Conservation (phyloP, 2,797 vertebrate species). For the Dermochelys coriacea region DNA sequence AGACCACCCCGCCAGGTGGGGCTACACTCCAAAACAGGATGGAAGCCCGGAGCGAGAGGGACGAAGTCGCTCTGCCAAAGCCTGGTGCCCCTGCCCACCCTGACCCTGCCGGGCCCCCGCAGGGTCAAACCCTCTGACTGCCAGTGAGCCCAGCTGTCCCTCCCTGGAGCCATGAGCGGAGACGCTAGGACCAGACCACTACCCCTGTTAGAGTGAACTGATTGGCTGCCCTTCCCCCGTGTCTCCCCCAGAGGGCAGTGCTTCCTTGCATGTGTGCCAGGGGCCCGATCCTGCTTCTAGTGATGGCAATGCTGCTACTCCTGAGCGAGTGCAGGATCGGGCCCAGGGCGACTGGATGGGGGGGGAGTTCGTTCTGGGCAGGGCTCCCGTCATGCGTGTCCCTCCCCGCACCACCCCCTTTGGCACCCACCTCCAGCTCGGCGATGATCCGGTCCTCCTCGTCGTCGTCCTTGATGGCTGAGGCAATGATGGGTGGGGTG, state of each 20-base stretch:
- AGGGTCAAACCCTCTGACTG: not conserved
- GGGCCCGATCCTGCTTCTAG: not conserved
- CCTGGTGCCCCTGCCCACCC: not conserved
- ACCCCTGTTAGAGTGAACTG: not conserved
- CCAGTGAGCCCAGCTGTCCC: not conserved
- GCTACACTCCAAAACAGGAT: rapidly evolving
- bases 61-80: not conserved
- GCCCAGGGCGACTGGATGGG: too few relatives aligned
- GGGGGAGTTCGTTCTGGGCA: not conserved
- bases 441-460: slow-evolving; percentile 91
- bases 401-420: not conserved
- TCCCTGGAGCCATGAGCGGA: not conserved
- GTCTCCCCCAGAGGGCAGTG: not conserved
- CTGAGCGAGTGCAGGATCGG: not conserved
- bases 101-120: not conserved
- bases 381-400: not conserved
- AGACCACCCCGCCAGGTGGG: not conserved
- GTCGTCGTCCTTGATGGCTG: slow-evolving; percentile 88
- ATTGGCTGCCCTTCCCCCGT: not conserved
- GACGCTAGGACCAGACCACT: not conserved
- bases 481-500: slow-evolving; percentile 92
- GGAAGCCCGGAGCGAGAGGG: not conserved
- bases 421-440: slow-evolving; percentile 89
- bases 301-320: not conserved
- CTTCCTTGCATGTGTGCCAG: not conserved